A percentile compares a stretch with the other conserved stretches of the same genome.
These are phyloP conservation scores for Tanytarsus gracilentus DNA, from an alignment of 2,888 invertebrate species.

Conservation along the genomic window DNA sequence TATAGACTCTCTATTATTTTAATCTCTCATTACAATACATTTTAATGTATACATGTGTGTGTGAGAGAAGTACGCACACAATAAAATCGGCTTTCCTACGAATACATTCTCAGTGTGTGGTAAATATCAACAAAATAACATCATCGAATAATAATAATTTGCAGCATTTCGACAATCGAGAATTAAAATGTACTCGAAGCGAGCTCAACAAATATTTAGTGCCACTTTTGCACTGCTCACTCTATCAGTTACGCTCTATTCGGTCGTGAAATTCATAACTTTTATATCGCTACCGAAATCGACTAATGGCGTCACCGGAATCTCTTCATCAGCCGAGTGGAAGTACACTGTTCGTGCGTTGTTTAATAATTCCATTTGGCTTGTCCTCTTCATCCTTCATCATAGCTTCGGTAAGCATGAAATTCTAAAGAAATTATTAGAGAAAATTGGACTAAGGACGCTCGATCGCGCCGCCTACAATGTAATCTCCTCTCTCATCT, in stretches of 20 bases:
- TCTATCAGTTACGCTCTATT: slow-evolving; percentile 47
- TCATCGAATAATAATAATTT: background rate
- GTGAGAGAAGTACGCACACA: too few species aligned
- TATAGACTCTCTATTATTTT: background rate
- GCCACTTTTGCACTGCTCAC: slow-evolving; percentile 36
- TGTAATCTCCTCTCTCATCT: slow-evolving; percentile 38
- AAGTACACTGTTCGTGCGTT: slow-evolving; percentile 36
- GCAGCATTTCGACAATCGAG: background rate
- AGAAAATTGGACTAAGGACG: slow-evolving; percentile 41
- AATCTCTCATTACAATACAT: background rate
- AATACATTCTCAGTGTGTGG: too few species aligned
- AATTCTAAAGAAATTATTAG: slow-evolving; percentile 43
- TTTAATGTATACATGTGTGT: too few species aligned
- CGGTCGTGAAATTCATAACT: slow-evolving; percentile 46
- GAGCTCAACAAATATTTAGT: background rate
- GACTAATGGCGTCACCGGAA: slow-evolving; percentile 30
- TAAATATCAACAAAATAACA: background rate
- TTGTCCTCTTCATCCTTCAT: slow-evolving; percentile 49
- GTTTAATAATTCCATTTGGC: slow-evolving; percentile 43
- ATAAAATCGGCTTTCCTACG: too few species aligned
- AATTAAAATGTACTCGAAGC: slow-evolving; percentile 11
- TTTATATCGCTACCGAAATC: slow-evolving; percentile 47
- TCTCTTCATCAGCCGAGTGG: background rate
- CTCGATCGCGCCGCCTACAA: slow-evolving; percentile 46
- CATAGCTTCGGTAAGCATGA: slow-evolving; percentile 49